Base-by-base conservation (phyloP, 2,797 vertebrate genomes). In the Lutra lutra region DNA sequence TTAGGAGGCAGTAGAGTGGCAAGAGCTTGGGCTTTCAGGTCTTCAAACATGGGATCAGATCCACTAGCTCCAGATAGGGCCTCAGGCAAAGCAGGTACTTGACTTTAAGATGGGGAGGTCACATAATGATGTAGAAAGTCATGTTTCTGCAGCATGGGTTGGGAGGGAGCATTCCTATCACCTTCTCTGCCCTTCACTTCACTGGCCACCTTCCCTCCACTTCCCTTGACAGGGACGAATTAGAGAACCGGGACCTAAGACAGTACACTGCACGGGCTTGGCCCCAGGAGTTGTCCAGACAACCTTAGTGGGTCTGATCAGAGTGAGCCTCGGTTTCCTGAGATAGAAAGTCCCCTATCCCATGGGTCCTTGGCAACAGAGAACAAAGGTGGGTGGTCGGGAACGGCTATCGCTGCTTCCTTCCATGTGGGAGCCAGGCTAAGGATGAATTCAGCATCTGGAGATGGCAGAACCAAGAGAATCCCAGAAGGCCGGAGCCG, bases 51-150 rank as follows among this genome's bases (percentile, higher is more conserved):
- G 51, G 25, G 38, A 35, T 38, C 27, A 23, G 27, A 64, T 7
- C 38, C 15, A n/a, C 17, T 5, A 27, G 35, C 27, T 40, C 7
- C 54, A 1, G 0, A 18, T 18, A 13, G 3, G 7, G 9, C 14
- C 38, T 56, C 23, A 13, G 18, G 70, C 12, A 54, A 64, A 35
- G 58, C 51, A 84, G 79, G 38, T 32, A 8, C 72, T 17, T 66
- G n/a, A 51, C 58, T 46, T 21, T 23, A n/a, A 43, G 21, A 21
- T 43, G 25, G 35, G 3, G 25, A 54, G 5, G 35, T 8, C 23
- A 43, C 0, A 0, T 4, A 17, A 29, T 12, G 29, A 2, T 32
- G 40, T 7, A 7, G 82, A 25, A 64, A 88, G 46, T 27, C 40
- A n/a, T 25, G 35, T 9, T n/a, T 15, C 58, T 18, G 11, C 12